Conservation (phyloP, 2,888 invertebrate genomes). For the Chloromyia formosa region DNA sequence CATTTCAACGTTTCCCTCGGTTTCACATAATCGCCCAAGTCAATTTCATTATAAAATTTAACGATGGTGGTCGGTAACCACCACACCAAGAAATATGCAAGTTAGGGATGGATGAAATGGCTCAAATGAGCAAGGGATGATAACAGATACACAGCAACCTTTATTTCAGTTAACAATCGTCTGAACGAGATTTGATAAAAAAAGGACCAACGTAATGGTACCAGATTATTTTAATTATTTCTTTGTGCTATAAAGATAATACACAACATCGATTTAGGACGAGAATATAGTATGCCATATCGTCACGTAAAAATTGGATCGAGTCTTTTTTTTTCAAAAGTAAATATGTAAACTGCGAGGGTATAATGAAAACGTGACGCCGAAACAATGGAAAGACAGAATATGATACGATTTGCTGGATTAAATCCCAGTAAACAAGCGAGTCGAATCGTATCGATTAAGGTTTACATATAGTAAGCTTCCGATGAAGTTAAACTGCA, state of each 20-base stretch:
- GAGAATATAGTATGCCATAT: neutral
- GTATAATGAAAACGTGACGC: no score
- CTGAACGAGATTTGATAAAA: slow-evolving; percentile 17
- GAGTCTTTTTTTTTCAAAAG: no score
- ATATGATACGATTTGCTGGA: no score
- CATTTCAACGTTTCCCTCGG: slow-evolving; percentile 31
- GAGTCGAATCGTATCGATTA: no score
- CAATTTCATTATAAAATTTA: slow-evolving; percentile 43
- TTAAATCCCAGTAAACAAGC: no score
- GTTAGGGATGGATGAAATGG: no score
- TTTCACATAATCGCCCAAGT: slow-evolving; percentile 32
- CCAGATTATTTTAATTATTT: slow-evolving; percentile 39
- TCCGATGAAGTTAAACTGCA: no score
- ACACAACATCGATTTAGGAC: neutral
- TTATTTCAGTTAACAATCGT: slow-evolving; percentile 23
- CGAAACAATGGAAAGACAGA: no score
- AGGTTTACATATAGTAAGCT: no score
- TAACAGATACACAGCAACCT: neutral
- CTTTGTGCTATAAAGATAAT: slow-evolving; percentile 35
- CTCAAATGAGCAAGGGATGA: neutral
- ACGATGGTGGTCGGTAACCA: slow-evolving; percentile 10
- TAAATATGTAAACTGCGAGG: no score
- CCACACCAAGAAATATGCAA: neutral
- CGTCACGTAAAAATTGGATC: no score
- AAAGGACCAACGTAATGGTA: neutral